Conservation (phyloP, 2,113 vertebrate genomes). For the Corythaixoides concolor region DNA sequence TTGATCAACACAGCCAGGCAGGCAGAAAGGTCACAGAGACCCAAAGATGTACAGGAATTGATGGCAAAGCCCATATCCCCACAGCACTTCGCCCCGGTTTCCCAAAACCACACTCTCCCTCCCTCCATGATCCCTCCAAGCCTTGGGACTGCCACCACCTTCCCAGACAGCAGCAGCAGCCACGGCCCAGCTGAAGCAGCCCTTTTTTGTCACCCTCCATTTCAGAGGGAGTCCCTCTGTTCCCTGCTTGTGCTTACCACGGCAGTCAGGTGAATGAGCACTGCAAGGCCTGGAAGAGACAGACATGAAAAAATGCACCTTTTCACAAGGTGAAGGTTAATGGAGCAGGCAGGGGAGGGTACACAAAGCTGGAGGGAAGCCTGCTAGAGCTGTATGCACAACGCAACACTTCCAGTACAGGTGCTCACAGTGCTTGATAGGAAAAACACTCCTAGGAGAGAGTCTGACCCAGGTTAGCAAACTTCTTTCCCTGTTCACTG, state of each 20-base stretch:
- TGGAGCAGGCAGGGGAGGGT: neutral
- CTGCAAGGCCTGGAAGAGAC: neutral
- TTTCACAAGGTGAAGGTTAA: neutral
- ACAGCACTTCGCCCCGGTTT: neutral
- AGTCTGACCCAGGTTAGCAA: neutral
- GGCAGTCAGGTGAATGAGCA: neutral
- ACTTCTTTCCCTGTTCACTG: neutral
- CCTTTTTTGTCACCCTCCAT: neutral
- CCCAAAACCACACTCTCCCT: neutral
- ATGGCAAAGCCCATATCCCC: neutral
- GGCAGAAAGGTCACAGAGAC: neutral
- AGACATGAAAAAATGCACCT: no score
- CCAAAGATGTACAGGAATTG: neutral
- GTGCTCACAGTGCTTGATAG: neutral
- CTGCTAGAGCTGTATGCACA: neutral
- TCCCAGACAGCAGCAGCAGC: neutral
- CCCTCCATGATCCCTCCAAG: neutral
- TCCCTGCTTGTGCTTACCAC: neutral
- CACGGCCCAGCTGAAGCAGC: neutral
- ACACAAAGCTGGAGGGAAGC: neutral
- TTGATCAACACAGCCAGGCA: accelerated
- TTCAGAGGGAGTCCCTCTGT: neutral
- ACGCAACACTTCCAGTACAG: neutral
- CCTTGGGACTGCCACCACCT: neutral
- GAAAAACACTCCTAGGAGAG: neutral